Evolutionary conservation across 2,113 vertebrate genomes (phyloP).

Genomic region (Epinephelus fuscoguttatus): DNA sequence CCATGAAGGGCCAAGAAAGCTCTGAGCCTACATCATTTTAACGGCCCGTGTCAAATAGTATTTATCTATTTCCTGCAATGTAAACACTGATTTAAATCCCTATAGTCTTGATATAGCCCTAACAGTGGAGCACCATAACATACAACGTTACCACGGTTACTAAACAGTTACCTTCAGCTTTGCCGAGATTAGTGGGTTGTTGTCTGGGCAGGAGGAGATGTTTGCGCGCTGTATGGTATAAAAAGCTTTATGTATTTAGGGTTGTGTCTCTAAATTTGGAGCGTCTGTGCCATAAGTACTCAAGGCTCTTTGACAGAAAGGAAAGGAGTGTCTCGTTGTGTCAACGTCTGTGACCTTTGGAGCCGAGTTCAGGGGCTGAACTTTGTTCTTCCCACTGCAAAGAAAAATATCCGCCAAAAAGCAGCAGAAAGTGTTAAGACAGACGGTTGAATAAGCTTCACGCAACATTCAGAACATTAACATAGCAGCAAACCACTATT

Average conservation of each 20-base stretch:
- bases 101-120: conserved; percentile 27
- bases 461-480: no score
- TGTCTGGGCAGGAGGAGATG: conserved; percentile 59
- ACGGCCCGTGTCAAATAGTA: conserved; percentile 38
- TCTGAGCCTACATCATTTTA: conserved; percentile 35
- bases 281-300: conserved; percentile 59
- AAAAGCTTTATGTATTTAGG: conserved; percentile 68
- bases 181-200: conserved; percentile 71
- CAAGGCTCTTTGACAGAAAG: conserved; percentile 43
- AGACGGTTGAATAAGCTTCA: background rate
- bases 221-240: conserved; percentile 34
- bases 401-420: background rate
- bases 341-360: conserved; percentile 64
- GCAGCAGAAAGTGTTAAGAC: background rate
- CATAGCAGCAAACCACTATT: no score
- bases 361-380: conserved; percentile 48
- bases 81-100: conserved; percentile 61
- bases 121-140: conserved; percentile 42
- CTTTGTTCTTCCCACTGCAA: background rate
- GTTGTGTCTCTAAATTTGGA: conserved; percentile 70
- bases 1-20: background rate
- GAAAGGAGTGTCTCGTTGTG: conserved; percentile 53
- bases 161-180: conserved; percentile 58
- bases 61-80: conserved; percentile 60
- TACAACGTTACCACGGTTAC: conserved; percentile 58